Conservation (phyloP, 1,140 invertebrate species). For the Trichoplusia ni region DNA sequence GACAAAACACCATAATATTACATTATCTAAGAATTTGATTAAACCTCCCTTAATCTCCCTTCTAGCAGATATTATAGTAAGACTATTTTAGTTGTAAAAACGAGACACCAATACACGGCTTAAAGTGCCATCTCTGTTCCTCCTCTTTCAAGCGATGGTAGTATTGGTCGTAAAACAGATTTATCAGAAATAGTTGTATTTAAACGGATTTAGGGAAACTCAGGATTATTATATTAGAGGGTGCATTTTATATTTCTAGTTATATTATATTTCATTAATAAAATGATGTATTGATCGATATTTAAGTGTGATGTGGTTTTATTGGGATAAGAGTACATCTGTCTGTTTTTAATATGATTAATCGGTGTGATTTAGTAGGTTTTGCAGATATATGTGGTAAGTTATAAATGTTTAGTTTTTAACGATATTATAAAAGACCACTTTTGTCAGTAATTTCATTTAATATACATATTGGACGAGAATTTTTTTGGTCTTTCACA, state of each 20-base stretch:
- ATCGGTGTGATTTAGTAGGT: background rate
- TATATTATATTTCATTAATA: slow-evolving; percentile 66
- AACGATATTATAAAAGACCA: too few species aligned
- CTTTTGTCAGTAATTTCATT: too few species aligned
- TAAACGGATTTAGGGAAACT: slow-evolving; percentile 60
- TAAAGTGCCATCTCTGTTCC: too few species aligned
- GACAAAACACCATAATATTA: slow-evolving; percentile 44
- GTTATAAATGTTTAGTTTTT: too few species aligned
- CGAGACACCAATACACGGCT: too few species aligned
- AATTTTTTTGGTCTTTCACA: too few species aligned
- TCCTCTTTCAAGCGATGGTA: too few species aligned
- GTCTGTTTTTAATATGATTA: background rate
- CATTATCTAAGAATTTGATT: slow-evolving; percentile 60
- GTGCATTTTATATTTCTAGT: slow-evolving; percentile 62
- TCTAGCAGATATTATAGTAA: background rate
- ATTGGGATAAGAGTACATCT: slow-evolving; percentile 20
- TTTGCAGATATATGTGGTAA: background rate
- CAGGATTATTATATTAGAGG: slow-evolving; percentile 36
- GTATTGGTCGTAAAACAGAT: slow-evolving; percentile 31
- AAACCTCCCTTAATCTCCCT: slow-evolving; percentile 52
- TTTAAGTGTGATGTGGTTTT: slow-evolving; percentile 31
- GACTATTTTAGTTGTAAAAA: too few species aligned
- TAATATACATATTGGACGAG: too few species aligned
- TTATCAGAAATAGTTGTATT: slow-evolving; percentile 63
- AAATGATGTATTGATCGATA: slow-evolving; percentile 31